A percentile compares a stretch with the other conserved stretches of the same genome.
phyloP scores from a whole-genome alignment of 2,113 vertebrate genomes.

The Dicrurus megarhynchus region DNA sequence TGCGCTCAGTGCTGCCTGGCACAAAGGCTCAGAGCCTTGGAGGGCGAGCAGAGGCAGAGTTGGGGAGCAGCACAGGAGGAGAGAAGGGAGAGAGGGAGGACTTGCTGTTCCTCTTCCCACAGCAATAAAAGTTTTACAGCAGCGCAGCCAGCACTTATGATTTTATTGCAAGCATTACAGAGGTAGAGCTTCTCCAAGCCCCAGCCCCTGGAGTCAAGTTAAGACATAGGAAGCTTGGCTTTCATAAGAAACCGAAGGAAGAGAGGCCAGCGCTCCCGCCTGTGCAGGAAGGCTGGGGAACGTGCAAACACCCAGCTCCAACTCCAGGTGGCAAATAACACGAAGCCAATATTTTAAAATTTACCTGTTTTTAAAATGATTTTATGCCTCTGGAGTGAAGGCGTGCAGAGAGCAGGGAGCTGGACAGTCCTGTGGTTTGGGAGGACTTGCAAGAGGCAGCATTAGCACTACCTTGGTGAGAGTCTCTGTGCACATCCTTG shows the following conservation, averaged over 20 bases:
- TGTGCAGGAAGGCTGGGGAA: not conserved
- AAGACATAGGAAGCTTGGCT: not conserved
- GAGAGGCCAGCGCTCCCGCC: not conserved
- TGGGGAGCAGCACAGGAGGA: not conserved
- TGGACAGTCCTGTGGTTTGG: not conserved
- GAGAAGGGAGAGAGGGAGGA: not conserved
- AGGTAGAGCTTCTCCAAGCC: slow-evolving; percentile 32
- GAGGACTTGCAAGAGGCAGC: not conserved
- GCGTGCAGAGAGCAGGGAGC: fast-evolving
- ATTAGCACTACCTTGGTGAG: not conserved
- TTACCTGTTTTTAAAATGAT: not conserved
- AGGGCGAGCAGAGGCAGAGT: not conserved
- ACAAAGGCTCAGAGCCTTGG: not conserved
- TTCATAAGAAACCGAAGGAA: not conserved
- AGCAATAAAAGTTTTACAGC: slow-evolving; percentile 45
- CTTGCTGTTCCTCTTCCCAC: not conserved
- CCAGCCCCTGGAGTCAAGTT: slow-evolving; percentile 29
- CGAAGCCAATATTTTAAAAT: not conserved
- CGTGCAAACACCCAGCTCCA: fast-evolving
- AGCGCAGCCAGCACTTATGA: not conserved
- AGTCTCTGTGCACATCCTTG: not conserved
- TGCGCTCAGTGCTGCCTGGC: not conserved
- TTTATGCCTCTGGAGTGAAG: not conserved
- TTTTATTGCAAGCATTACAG: slow-evolving; percentile 30
- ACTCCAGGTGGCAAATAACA: not conserved